Conservation (phyloP, 2,113 vertebrate species). For the Mirounga angustirostris region DNA sequence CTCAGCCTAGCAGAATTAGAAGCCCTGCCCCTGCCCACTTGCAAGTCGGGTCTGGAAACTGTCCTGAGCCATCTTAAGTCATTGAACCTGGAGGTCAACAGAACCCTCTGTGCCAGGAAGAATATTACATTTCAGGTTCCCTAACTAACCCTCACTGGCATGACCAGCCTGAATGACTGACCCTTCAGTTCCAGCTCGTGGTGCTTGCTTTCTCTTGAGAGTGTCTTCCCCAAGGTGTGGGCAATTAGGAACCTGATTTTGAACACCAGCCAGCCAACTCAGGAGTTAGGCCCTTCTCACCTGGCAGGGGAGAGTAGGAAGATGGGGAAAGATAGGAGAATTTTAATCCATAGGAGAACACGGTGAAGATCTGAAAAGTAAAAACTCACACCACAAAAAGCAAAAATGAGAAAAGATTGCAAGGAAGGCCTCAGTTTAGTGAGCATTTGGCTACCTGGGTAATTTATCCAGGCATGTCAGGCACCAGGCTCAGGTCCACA, state of each 20-base stretch:
- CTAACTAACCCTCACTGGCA: neutral
- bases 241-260: neutral
- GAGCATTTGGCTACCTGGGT: neutral
- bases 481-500: neutral
- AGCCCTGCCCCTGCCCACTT: neutral
- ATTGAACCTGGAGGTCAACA: slow-evolving; percentile 52
- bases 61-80: slow-evolving; percentile 58
- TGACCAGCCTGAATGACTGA: neutral
- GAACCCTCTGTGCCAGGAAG: slow-evolving; percentile 53
- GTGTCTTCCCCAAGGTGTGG: neutral
- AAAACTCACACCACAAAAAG: neutral
- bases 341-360: neutral
- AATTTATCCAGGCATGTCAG: neutral
- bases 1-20: slow-evolving; percentile 57
- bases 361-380: neutral
- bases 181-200: neutral
- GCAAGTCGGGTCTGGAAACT: slow-evolving; percentile 42
- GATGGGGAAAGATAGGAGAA: neutral
- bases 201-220: neutral
- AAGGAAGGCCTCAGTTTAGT: neutral
- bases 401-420: neutral
- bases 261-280: neutral
- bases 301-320: neutral
- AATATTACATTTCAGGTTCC: slow-evolving; percentile 68
- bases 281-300: neutral